These are phyloP conservation scores for Stomatorhinus walkeri DNA, from an alignment of 2,797 vertebrate species.

Conservation along the genomic window DNA sequence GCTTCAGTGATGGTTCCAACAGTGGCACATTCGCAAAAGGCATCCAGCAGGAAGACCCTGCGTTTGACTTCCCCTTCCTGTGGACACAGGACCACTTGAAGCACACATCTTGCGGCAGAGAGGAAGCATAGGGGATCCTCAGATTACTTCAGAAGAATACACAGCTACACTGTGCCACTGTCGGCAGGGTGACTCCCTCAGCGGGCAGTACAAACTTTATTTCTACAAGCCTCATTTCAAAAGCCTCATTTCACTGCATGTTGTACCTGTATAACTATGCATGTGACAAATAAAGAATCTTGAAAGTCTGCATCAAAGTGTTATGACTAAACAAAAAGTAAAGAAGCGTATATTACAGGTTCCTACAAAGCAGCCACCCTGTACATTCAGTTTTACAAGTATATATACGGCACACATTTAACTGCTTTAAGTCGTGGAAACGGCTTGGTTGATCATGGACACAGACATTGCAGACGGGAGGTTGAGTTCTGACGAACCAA, in stretches of 20 bases:
- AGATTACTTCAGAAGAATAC: background rate
- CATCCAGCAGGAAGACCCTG: background rate
- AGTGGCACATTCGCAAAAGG: background rate
- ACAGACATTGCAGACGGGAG: background rate
- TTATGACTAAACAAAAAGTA: background rate
- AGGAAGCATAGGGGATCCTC: background rate
- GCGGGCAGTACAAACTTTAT: background rate
- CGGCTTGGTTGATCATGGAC: background rate
- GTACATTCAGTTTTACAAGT: background rate
- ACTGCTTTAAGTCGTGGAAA: background rate
- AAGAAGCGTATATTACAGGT: background rate
- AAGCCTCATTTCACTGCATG: too few relatives aligned
- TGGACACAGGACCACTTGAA: background rate
- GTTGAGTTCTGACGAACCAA: background rate
- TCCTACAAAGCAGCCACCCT: background rate
- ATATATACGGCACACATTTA: background rate
- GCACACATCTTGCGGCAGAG: too few relatives aligned
- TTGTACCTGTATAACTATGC: too few relatives aligned
- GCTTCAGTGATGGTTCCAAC: background rate
- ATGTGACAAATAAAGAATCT: too few relatives aligned
- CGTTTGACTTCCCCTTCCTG: background rate
- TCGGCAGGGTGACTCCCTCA: background rate
- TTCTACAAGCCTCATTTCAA: background rate
- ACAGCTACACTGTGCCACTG: background rate
- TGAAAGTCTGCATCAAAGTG: background rate